Conservation (phyloP, 2,888 invertebrate species). For the Pheosia tremula region DNA sequence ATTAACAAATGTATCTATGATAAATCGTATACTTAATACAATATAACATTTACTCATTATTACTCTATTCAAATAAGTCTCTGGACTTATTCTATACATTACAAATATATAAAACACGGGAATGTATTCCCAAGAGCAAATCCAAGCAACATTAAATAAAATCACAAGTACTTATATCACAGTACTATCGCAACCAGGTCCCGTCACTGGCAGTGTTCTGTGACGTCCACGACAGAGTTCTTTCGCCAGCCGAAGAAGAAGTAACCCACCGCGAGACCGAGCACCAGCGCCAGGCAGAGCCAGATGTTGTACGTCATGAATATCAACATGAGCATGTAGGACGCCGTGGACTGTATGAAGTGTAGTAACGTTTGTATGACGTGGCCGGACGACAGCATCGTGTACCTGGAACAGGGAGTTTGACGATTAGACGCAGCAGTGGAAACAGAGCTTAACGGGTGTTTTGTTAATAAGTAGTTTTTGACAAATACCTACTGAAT, state of each 20-base stretch:
- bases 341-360: constrained; percentile 93
- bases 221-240: constrained; percentile 94
- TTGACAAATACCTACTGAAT: too few relatives aligned
- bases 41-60: too few relatives aligned
- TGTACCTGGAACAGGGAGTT: constrained; percentile 85
- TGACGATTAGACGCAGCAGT: constrained; percentile 5
- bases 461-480: too few relatives aligned
- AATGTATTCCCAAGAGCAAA: neutral
- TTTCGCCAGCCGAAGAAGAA: constrained; percentile 98
- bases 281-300: constrained; percentile 94
- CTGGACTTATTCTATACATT: too few relatives aligned
- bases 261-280: constrained; percentile 96
- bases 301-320: constrained; percentile 99
- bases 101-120: too few relatives aligned
- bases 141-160: constrained; percentile 1
- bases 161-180: constrained; percentile 1
- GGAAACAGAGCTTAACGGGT: constrained; percentile 9
- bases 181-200: neutral
- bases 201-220: constrained; percentile 96
- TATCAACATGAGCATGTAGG: constrained; percentile 97
- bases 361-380: constrained; percentile 93
- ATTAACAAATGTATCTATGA: too few relatives aligned
- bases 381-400: constrained; percentile 93
- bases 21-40: too few relatives aligned
- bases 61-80: too few relatives aligned